Base-by-base conservation (phyloP, 2,113 vertebrate genomes). In the Leucopternis melanops region DNA sequence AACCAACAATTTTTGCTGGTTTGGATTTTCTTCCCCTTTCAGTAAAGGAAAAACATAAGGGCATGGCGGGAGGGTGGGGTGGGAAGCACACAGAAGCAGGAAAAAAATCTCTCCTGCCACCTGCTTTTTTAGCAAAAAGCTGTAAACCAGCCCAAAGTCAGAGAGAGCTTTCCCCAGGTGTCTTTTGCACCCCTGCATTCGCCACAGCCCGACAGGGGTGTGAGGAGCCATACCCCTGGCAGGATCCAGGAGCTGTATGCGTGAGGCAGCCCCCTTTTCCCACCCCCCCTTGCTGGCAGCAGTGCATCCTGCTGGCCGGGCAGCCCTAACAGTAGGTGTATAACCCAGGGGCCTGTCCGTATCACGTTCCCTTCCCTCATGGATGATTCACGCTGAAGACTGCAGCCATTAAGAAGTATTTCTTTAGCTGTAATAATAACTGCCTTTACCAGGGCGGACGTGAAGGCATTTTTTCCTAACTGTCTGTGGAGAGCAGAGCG, bases 291-390 rank as follows among this genome's bases (percentile, higher is more conserved):
- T 72, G 29, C 63, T 74, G 59, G 38, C 65, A 86, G 50, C 12
- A 36, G 13, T 18, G 11, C n/a, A 26, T 31, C 16, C 34, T 13
- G 1, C 0, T 0, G 7, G 40, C 65, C 4, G 7, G 49, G 59
- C 65, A 83, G 38, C 49, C 16, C 13, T 10, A 32, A 27, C 65
- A 88, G 71, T 31, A 73, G 47, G 40, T 13, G 50, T 45, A 31
- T 13, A 73, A 40, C 27, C 42, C 65, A 66, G 50, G 55, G n/a
- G 13, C 59, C 77, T 34, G 50, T 40, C 32, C 6, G 2, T 36
- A 1, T 52, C 72, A 3, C 16, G 11, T 77, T 81, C 78, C 26
- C 34, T 63, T 78, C 50, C 42, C 54, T 55, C 23, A 10, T 12
- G 29, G 15, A 32, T 95, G 89, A 87, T 50, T 97, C 91, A 63